Base-by-base conservation (phyloP, 2,113 vertebrate species). In the Empidonax alnorum region DNA sequence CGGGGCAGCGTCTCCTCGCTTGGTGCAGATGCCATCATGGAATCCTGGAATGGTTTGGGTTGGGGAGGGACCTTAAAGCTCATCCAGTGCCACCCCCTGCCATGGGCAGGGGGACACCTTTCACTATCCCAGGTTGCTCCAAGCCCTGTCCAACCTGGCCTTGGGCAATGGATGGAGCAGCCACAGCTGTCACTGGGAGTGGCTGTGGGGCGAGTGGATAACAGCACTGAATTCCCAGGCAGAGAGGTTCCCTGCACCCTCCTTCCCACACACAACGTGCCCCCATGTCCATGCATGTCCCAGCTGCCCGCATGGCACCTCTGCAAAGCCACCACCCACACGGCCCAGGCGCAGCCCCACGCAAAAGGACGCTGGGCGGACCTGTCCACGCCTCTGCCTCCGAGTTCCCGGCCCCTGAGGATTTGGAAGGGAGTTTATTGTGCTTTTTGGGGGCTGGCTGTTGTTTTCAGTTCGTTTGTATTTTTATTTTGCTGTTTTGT, bases 381-480 rank as follows among this genome's bases (percentile, higher is more conserved):
- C 76, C 89, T 53, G 71, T 5, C 42, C 41, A 3, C 66, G 0
- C 86, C 94, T 78, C 90, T 56, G 89, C 93, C 73, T 80, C 89
- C 2, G 2, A 27, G 19, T 6, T 66, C 79, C 88, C 44, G 65
- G 79, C 27, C 76, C 93, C 56, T 10, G 59, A 93, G 79, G 92
- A 88, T 85, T 53, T 84, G 80, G 80, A 96, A 95, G 69, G 88
- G 93, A 90, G 84, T 90, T 81, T 49, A 44, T 68, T 75, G 86
- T 92, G 96, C 85, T 89, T 90, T 87, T 37, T 9, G 81, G 90
- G 95, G 85, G 78, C 93, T 94, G 73, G 68, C 90, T 96, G 83
- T 93, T 90, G 92, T 92, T 94, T 92, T 94, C 46, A 77, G 90
- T 96, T 96, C 76, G 72, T 97, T 93, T 80, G 93, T 91, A 12